Conservation (phyloP, 2,113 vertebrate genomes). For the Tretioscincus oriximinensis region DNA sequence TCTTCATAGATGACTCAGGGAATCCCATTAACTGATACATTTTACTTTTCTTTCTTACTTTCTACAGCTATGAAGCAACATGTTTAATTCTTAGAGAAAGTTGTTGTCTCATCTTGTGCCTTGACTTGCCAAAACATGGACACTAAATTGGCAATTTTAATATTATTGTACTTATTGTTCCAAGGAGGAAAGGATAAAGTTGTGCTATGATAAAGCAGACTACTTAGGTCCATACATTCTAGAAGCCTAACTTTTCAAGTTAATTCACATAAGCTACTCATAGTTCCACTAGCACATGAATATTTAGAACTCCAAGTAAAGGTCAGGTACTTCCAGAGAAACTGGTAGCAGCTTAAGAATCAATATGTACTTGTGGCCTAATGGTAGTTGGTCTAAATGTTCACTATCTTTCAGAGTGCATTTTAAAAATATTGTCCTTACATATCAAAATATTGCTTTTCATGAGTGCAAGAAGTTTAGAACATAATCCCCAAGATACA, state of each 20-base stretch:
- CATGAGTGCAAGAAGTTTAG: slow-evolving; percentile 1
- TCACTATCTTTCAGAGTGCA: slow-evolving; percentile 38
- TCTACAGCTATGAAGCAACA: slow-evolving; percentile 30
- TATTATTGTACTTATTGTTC: slow-evolving; percentile 2
- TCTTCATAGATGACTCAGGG: slow-evolving; percentile 51
- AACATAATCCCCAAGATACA: slow-evolving; percentile 35
- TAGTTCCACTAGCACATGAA: not conserved
- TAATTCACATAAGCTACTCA: not conserved
- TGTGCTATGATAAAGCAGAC: not conserved
- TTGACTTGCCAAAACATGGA: slow-evolving; percentile 27
- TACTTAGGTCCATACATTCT: not conserved
- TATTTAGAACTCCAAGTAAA: not conserved
- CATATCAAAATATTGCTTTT: slow-evolving; percentile 45
- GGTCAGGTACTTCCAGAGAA: not conserved
- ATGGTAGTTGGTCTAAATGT: not conserved
- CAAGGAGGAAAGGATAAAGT: not conserved
- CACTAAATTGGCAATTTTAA: not conserved
- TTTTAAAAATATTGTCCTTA: slow-evolving; percentile 44
- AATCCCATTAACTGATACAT: slow-evolving; percentile 14
- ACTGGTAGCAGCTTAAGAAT: slow-evolving; percentile 12
- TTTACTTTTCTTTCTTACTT: slow-evolving; percentile 5
- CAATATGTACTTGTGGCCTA: slow-evolving; percentile 6
- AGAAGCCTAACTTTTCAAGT: not conserved
- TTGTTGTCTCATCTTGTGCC: slow-evolving; percentile 42
- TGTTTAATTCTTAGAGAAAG: slow-evolving; percentile 2